phyloP scores from a whole-genome alignment of 2,113 vertebrate genomes.

The Hylia prasina region DNA sequence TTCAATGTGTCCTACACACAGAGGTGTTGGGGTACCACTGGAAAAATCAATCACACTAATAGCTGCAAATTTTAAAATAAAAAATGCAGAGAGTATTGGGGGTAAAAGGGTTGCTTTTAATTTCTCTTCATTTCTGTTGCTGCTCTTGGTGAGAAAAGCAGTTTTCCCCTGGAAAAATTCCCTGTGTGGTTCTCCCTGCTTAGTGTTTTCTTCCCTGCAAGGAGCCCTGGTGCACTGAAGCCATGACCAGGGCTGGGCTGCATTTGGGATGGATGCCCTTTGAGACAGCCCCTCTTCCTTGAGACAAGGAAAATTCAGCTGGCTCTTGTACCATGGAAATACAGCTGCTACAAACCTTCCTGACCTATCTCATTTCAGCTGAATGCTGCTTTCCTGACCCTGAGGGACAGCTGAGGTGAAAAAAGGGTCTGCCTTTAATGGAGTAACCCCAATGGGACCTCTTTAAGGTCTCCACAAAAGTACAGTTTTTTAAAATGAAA shows the following conservation, averaged over 20 bases:
- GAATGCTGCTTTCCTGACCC: neutral
- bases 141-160: neutral
- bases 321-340: neutral
- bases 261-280: neutral
- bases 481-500: neutral
- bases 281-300: neutral
- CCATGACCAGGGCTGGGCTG: neutral
- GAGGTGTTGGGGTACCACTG: neutral
- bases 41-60: neutral
- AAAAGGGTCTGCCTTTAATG: neutral
- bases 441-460: neutral
- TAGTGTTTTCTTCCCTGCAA: neutral
- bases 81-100: neutral
- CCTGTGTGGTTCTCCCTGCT: neutral
- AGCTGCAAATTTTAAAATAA: neutral
- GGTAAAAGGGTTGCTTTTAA: neutral
- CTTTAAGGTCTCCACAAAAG: neutral
- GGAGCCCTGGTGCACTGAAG: accelerated
- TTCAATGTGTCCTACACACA: neutral
- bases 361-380: neutral
- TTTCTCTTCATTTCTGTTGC: neutral
- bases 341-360: neutral
- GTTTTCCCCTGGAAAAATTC: neutral
- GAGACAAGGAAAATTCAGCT: neutral
- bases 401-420: neutral